Evolutionary conservation across 2,113 vertebrate genomes (phyloP).

Genomic region (Alethe castanea): DNA sequence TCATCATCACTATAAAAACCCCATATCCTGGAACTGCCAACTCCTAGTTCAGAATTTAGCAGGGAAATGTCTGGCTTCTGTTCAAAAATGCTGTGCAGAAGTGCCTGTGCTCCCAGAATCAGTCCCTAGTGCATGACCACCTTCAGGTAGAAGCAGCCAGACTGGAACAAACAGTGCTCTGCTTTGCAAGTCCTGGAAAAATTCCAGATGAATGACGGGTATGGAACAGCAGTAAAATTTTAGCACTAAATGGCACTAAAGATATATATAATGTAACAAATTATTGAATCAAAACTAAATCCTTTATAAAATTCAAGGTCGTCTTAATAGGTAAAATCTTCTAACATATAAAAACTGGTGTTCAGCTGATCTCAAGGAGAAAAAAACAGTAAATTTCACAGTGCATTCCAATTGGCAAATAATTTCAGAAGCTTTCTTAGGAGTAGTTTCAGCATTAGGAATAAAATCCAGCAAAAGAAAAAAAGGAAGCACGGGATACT

Average conservation of each 20-base stretch:
- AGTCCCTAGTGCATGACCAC: constrained; percentile 20
- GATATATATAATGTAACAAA: neutral
- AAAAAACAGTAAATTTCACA: neutral
- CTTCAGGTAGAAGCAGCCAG: constrained; percentile 34
- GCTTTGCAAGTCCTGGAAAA: constrained; percentile 38
- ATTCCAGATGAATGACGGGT: neutral
- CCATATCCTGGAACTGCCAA: constrained; percentile 29
- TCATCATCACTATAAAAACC: constrained; percentile 42
- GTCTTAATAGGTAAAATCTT: neutral
- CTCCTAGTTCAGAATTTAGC: constrained; percentile 30
- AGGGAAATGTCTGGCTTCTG: constrained; percentile 8
- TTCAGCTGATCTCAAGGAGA: neutral
- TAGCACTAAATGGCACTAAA: neutral
- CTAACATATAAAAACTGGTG: neutral
- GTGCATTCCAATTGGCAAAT: neutral
- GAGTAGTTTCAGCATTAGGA: neutral
- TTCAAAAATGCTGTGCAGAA: neutral
- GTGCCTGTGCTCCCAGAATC: constrained; percentile 3
- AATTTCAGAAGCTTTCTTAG: neutral
- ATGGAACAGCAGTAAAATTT: constrained; percentile 6
- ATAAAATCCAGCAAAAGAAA: neutral
- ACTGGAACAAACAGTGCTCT: neutral
- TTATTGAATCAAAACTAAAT: neutral
- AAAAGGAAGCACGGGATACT: neutral
- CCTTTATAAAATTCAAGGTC: neutral